Conservation (phyloP, 2,113 vertebrate genomes). For the Cottus gobio region DNA sequence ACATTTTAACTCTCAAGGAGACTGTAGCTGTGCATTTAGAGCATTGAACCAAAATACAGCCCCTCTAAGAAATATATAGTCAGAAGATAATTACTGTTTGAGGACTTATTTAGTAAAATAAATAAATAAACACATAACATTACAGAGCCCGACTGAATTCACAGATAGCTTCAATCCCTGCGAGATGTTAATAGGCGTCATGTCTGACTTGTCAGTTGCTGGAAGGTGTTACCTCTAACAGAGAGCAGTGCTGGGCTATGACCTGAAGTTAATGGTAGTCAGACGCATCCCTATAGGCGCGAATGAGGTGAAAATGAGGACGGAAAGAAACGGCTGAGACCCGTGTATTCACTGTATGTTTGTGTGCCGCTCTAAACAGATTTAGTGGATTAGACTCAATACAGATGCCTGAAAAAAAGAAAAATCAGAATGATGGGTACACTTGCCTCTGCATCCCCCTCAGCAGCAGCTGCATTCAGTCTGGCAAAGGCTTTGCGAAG, state of each 20-base stretch:
- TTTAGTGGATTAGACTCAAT: constrained; percentile 20
- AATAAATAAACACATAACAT: background rate
- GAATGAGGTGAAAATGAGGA: constrained; percentile 86
- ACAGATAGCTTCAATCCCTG: constrained; percentile 46
- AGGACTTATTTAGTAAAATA: constrained; percentile 38
- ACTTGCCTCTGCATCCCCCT: constrained; percentile 11
- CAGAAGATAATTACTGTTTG: constrained; percentile 46
- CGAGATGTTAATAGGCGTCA: constrained; percentile 61
- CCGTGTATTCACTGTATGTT: constrained; percentile 38
- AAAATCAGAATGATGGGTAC: constrained; percentile 12
- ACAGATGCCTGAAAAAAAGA: background rate
- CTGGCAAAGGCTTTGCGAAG: constrained; percentile 31
- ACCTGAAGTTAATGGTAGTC: constrained; percentile 83
- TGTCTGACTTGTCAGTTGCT: constrained; percentile 74
- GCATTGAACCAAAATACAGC: constrained; percentile 3
- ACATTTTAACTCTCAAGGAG: background rate
- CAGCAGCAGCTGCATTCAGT: constrained; percentile 38
- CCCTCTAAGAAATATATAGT: constrained; percentile 5
- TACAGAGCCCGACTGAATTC: constrained; percentile 22
- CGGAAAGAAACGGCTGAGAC: constrained; percentile 80
- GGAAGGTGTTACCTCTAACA: constrained; percentile 64
- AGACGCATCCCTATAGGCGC: constrained; percentile 75
- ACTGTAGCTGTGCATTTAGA: background rate
- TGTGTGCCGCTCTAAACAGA: constrained; percentile 48
- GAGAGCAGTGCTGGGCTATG: constrained; percentile 61